phyloP scores from a whole-genome alignment of 2,888 invertebrate genomes.

The Lamellibrachia satsuma region DNA sequence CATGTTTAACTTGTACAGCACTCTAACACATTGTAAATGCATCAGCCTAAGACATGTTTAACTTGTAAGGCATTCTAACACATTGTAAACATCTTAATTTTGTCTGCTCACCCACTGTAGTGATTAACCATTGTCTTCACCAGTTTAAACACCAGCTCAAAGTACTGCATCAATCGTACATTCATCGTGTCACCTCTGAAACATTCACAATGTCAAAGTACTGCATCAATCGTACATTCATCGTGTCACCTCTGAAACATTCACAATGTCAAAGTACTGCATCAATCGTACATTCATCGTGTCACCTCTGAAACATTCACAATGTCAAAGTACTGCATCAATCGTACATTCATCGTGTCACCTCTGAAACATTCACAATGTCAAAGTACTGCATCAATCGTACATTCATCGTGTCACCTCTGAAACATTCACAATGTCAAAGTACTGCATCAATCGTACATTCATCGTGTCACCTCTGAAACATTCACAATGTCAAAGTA shows the following conservation, averaged over 20 bases:
- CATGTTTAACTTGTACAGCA: too few species aligned
- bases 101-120: conserved; percentile 47
- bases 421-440: conserved; percentile 38
- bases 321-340: conserved; percentile 47
- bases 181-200: too few species aligned
- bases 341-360: conserved; percentile 52
- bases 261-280: conserved; percentile 35
- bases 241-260: conserved; percentile 51
- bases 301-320: conserved; percentile 48
- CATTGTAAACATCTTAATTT: not conserved
- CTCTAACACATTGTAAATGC: too few species aligned
- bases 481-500: conserved; percentile 20
- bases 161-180: conserved; percentile 55
- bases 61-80: not conserved
- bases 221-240: conserved; percentile 54
- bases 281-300: conserved; percentile 54
- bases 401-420: conserved; percentile 54
- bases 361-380: conserved; percentile 45
- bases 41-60: too few species aligned
- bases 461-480: conserved; percentile 55
- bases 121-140: conserved; percentile 59
- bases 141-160: conserved; percentile 57
- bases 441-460: conserved; percentile 52
- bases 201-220: too few species aligned
- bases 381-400: conserved; percentile 51